Evolutionary conservation across 2,797 vertebrate species (phyloP), one percentile per base, ranked within the genome.

Genomic region (Myioborus miniatus): DNA sequence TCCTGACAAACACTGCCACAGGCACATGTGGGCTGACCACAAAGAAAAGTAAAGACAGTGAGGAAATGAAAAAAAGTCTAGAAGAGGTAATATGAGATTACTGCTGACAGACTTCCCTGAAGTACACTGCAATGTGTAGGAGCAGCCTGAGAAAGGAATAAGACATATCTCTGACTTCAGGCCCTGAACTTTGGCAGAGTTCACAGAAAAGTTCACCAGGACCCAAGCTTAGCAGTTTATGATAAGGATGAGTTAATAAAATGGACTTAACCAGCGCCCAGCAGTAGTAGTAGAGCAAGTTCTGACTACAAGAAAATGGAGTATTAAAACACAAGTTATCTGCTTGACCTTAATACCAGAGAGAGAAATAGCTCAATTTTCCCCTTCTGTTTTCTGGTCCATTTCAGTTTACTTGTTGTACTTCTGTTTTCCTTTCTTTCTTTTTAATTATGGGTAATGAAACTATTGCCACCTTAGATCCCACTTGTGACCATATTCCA

Each of bases 31-130:
- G 37, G 65, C 72, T 78, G 87, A 86, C 94, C 93, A 95, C 87
- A 89, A 55, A 75, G 75, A 34, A 70, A 72, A 78, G 76, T 4
- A 81, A 90, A 93, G 87, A 94, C 93, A 94, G 83, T 30, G 59
- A 91, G 94, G 87, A 94, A 91, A 88, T 72, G 55, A 86, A 86
- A 83, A 87, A 87, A 58, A 72, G 56, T 36, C 43, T 60, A 89
- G 56, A 23, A 60, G 22, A 86, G 77, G 91, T 89, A 95, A 96
- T 76, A 53, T 9, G 74, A 94, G 93, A 94, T 70, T 72, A 41
- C 36, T 91, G 91, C 76, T 94, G 93, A 94, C 95, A 95, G 90
- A 26, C 36, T 94, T 71, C 36, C 77, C 55, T 44, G 46, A 65
- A 62, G 44, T 14, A 55, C 30, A 41, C 69, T 81, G 65, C 44